Evolutionary conservation across 2,113 vertebrate genomes (phyloP), one percentile per base, ranked within the genome.

Genomic region (Himantopus leucocephalus): DNA sequence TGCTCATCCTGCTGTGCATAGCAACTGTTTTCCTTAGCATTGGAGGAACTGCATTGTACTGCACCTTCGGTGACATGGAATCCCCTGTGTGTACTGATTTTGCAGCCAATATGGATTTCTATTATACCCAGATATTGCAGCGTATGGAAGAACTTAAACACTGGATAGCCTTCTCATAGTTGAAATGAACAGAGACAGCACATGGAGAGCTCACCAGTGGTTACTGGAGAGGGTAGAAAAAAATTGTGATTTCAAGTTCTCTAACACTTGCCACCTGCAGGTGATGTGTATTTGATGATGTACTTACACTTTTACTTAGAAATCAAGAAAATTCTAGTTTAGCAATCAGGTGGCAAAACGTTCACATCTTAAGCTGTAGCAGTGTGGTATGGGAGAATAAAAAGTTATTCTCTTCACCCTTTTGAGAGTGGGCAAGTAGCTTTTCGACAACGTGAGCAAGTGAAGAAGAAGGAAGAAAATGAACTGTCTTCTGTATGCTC

Each of bases 1-100:
- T 99, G 90, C 98, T 99, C 71, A 90, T 99, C 88, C 88, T 99
- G 97, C 97, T 99, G 94, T 99, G 99, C 90, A 88, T 99, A 97
- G 98, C 98, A 43, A 99, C 99, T 7, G 99, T 99, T 97, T 98
- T 99, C 97, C 98, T 99, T 50, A 99, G 99, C 85, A 92, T 99
- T 21, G 99, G 99, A 26, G 99, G 99, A 83, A 99, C 99, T 19
- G 99, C 99, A 3, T 73, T 99, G 80, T 99, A 99, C 98, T 99
- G 99, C 97, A 98, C 98, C 66, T 97, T 99, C 91, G 99, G 98
- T 73, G 98, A 99, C 95, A 97, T 98, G 63, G 98, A 99, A 96
- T 99, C 99, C 48, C 99, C 98, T 70, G 98, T 99, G 63, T 99
- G 99, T 97, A 98, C 96, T 16, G 99, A 99, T 71, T 99, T 99